Evolutionary conservation across 2,113 vertebrate genomes (phyloP), one percentile per base, ranked within the genome.

Genomic region (Phaethon lepturus): DNA sequence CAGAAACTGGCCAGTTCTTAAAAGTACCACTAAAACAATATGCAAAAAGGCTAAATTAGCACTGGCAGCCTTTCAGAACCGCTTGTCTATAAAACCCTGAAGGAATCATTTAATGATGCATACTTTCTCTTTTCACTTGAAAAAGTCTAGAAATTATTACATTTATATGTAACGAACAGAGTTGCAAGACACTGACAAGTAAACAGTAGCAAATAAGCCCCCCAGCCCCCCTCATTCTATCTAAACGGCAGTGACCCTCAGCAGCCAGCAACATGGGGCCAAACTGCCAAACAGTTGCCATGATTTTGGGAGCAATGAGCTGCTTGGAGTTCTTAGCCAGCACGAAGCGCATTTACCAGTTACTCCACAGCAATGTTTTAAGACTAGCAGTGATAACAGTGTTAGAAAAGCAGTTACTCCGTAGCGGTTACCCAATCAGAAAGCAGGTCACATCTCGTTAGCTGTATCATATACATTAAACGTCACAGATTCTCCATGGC

Each of bases 381-480:
- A 93, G 97, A 66, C 83, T 7, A 75, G 75, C 69, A 91, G 49
- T 29, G 73, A 67, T 59, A 88, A 90, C 24, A 73, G 91, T 13
- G 86, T 28, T 58, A 55, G 96, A 93, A 92, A 89, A 92, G 86
- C 95, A 96, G 88, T 74, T 87, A 93, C 97, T 90, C 95, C 78
- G 17, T 60, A 58, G 94, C 52, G 9, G 82, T 64, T 95, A 80
- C 88, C 98, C 98, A 98, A 98, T 97, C 96, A 98, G 96, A 98
- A 98, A 98, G 95, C 97, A 97, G 97, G 97, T 98, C 98, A 98
- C 95, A 97, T 96, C 93, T 98, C 91, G 59, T 95, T 97, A 97
- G 96, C 96, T 90, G 75, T 92, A 98, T 97, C 97, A 96, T 98
- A 98, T 96, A 97, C 96, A 96, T 93, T 96, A 88, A 98, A 96